Conservation (phyloP, 1,140 invertebrate species). For the Drosophila navojoa region DNA sequence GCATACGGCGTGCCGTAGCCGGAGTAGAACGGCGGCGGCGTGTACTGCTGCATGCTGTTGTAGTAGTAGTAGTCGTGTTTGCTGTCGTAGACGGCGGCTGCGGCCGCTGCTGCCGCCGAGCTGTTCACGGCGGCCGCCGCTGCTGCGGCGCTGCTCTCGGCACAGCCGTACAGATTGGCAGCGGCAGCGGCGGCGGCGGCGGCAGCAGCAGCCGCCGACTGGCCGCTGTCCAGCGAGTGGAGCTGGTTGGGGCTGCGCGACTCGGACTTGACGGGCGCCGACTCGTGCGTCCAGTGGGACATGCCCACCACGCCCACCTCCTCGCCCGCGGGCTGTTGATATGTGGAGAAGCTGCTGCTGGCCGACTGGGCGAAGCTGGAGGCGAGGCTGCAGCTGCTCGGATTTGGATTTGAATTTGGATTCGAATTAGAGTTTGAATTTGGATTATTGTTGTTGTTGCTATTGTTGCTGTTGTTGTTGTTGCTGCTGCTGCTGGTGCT, state of each 20-base stretch:
- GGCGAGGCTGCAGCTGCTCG: slow-evolving; percentile 66
- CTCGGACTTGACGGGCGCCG: slow-evolving; percentile 77
- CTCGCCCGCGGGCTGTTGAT: slow-evolving; percentile 63
- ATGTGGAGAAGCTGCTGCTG: slow-evolving; percentile 82
- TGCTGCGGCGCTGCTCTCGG: slow-evolving; percentile 42
- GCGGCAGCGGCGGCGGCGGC: slow-evolving; percentile 21
- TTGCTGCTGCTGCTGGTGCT: slow-evolving; percentile 11
- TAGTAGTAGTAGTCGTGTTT: slow-evolving; percentile 84
- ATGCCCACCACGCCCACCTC: slow-evolving; percentile 37
- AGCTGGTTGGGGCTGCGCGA: slow-evolving; percentile 73
- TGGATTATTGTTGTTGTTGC: slow-evolving; percentile 14
- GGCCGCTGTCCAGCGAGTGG: slow-evolving; percentile 51
- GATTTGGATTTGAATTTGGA: slow-evolving; percentile 37
- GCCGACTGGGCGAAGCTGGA: slow-evolving; percentile 67
- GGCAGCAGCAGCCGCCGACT: slow-evolving; percentile 19
- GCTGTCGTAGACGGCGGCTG: slow-evolving; percentile 72
- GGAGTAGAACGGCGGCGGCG: slow-evolving; percentile 81
- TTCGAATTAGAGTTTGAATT: slow-evolving; percentile 27
- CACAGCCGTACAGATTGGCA: slow-evolving; percentile 59
- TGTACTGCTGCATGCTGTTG: slow-evolving; percentile 84
- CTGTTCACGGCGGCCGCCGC: slow-evolving; percentile 52
- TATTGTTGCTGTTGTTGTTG: slow-evolving; percentile 27
- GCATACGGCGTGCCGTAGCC: slow-evolving; percentile 76
- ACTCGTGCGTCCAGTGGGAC: slow-evolving; percentile 60
- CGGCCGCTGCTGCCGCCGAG: slow-evolving; percentile 70